Evolutionary conservation across 2,797 vertebrate genomes (phyloP).

Genomic region (Sebastes oblongus): DNA sequence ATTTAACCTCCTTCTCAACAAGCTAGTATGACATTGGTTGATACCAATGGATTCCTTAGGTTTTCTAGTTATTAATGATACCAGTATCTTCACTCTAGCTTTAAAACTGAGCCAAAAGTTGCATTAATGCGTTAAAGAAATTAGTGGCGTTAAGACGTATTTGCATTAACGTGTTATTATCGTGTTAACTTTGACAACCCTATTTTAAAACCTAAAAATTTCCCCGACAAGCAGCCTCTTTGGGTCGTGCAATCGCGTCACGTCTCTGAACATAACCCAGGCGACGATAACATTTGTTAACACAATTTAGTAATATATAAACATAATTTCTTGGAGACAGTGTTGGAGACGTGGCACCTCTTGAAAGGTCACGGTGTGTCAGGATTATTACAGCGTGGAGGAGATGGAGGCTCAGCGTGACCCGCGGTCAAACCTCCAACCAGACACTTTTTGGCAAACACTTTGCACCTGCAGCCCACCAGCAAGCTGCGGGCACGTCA

Average conservation of each 20-base stretch:
- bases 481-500: neutral
- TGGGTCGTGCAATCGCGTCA: neutral
- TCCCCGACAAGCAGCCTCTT: neutral
- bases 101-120: too few relatives aligned
- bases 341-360: neutral
- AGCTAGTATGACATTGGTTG: too few relatives aligned
- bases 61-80: too few relatives aligned
- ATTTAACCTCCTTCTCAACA: too few relatives aligned
- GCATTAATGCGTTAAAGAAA: too few relatives aligned
- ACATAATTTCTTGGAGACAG: neutral
- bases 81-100: too few relatives aligned
- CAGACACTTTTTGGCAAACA: neutral
- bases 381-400: neutral
- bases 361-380: neutral
- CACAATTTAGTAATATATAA: neutral
- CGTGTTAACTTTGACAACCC: too few relatives aligned
- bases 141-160: too few relatives aligned
- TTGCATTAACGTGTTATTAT: too few relatives aligned
- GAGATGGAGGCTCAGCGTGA: conserved; percentile 5
- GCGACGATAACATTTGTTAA: neutral
- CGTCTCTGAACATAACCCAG: neutral
- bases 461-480: conserved; percentile 30
- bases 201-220: neutral
- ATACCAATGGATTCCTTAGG: too few relatives aligned
- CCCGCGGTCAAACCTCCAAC: conserved; percentile 9